phyloP scores from a whole-genome alignment of 2,888 invertebrate species.

The Zygothrica quintamaculata region DNA sequence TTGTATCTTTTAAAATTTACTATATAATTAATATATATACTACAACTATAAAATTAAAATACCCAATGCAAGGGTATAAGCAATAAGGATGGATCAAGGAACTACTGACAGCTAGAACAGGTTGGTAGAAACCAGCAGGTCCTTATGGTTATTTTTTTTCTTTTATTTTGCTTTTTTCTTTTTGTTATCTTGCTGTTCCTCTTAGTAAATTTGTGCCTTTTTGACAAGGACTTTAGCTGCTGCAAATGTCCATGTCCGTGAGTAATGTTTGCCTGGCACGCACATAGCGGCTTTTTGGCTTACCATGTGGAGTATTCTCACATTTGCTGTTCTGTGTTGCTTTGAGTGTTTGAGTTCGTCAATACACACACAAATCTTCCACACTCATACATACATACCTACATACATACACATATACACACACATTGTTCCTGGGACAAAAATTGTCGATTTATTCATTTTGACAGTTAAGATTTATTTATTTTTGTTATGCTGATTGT shows the following conservation, averaged over 20 bases:
- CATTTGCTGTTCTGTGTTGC: constrained; percentile 1
- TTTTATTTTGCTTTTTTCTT: no score
- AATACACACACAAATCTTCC: not conserved
- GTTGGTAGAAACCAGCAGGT: constrained; percentile 1
- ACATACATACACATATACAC: not conserved
- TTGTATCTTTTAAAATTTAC: no score
- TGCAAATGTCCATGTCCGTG: constrained; percentile 20
- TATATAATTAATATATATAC: no score
- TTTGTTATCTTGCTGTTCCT: not conserved
- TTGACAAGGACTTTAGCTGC: constrained; percentile 16
- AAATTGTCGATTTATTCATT: not conserved
- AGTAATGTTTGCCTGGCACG: constrained; percentile 59
- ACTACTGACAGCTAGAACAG: constrained; percentile 11
- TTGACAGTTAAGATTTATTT: not conserved
- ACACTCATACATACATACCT: not conserved
- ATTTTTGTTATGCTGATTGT: not conserved
- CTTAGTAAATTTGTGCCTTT: not conserved
- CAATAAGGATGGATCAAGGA: constrained; percentile 15
- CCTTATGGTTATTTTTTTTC: not conserved
- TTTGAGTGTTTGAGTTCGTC: constrained; percentile 25
- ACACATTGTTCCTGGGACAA: not conserved
- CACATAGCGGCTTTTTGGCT: constrained; percentile 55
- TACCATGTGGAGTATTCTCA: constrained; percentile 16
- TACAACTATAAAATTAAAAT: no score
- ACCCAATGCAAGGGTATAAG: not conserved